phyloP scores from a whole-genome alignment of 2,888 invertebrate species.

The Clanis bilineata region DNA sequence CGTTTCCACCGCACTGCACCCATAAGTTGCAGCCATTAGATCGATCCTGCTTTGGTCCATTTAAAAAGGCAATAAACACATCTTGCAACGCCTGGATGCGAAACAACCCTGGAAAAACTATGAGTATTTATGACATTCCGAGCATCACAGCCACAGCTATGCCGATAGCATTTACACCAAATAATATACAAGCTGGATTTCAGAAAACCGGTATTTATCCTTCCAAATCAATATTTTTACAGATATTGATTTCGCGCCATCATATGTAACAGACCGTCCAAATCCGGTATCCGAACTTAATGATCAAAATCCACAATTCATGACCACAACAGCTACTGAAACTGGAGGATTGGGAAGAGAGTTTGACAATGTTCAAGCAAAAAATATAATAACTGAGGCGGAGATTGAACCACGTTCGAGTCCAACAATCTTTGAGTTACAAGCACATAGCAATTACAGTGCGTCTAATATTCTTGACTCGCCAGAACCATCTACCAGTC shows the following conservation, averaged over 20 bases:
- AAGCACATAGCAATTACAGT: too few relatives aligned
- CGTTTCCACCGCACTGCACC: slow-evolving; percentile 39
- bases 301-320: too few relatives aligned
- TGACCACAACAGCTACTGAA: too few relatives aligned
- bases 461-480: too few relatives aligned
- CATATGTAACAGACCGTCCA: slow-evolving; percentile 39
- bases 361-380: too few relatives aligned
- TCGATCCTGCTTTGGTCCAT: slow-evolving; percentile 33
- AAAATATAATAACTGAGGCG: too few relatives aligned
- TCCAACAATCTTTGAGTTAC: too few relatives aligned
- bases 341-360: too few relatives aligned
- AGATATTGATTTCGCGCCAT: slow-evolving; percentile 35
- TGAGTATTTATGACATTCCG: slow-evolving; percentile 43
- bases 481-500: not conserved
- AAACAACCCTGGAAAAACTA: slow-evolving; percentile 36
- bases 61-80: slow-evolving; percentile 36
- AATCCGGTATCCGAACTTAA: not conserved
- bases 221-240: slow-evolving; percentile 32
- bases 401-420: too few relatives aligned
- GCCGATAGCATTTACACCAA: slow-evolving; percentile 32
- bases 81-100: slow-evolving; percentile 38
- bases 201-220: slow-evolving; percentile 34
- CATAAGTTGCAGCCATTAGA: slow-evolving; percentile 40
- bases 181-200: slow-evolving; percentile 37
- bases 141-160: slow-evolving; percentile 28